A percentile compares a stretch with the other conserved stretches of the same genome.
phyloP scores from a whole-genome alignment of 2,113 vertebrate species.

The Saguinus imperator region DNA sequence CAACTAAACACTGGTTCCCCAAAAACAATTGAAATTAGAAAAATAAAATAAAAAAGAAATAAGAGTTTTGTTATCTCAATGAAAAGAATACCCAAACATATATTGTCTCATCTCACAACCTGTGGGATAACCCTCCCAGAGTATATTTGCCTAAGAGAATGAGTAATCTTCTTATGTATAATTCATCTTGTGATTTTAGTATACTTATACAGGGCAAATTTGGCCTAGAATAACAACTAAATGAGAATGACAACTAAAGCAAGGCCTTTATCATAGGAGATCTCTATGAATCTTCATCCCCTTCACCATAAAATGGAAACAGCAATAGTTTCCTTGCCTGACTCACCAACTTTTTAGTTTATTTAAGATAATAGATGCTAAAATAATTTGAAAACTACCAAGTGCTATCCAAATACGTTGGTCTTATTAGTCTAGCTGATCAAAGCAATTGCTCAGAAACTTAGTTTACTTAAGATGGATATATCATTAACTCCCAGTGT shows the following conservation, averaged over 20 bases:
- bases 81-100: neutral
- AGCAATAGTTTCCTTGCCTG: neutral
- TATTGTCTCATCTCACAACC: neutral
- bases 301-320: neutral
- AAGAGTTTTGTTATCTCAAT: too few relatives aligned
- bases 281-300: neutral
- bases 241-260: neutral
- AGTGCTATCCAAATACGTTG: neutral
- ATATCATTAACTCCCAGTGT: slow-evolving; percentile 51
- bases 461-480: neutral
- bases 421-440: slow-evolving; percentile 26
- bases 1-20: too few relatives aligned
- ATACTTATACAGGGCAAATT: neutral
- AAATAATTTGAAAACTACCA: slow-evolving; percentile 50
- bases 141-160: neutral
- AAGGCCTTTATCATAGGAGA: neutral
- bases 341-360: neutral
- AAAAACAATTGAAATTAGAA: too few relatives aligned
- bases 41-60: too few relatives aligned
- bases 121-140: neutral
- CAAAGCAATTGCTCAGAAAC: slow-evolving; percentile 44
- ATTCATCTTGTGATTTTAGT: too few relatives aligned
- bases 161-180: neutral
- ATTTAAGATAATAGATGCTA: neutral
- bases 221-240: neutral